Evolutionary conservation across 2,888 invertebrate genomes (phyloP).

Genomic region (Clunio marinus): DNA sequence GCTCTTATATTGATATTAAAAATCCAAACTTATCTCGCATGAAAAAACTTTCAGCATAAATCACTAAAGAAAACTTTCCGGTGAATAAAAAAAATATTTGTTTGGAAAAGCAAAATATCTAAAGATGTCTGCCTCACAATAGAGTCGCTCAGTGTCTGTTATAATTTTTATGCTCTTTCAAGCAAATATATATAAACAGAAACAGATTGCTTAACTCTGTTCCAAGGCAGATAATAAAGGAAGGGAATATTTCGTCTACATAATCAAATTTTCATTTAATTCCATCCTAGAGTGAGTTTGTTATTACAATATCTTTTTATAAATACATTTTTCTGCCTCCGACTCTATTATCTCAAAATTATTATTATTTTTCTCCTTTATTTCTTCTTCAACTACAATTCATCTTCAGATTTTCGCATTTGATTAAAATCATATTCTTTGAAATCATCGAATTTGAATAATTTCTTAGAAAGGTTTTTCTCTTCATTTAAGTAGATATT

Average conservation of each 20-base stretch:
- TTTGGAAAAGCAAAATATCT: too few species aligned
- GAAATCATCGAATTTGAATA: constrained; percentile 35
- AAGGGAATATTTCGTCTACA: constrained; percentile 4
- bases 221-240: background rate
- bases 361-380: constrained; percentile 14
- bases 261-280: constrained; percentile 13
- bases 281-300: constrained; percentile 18
- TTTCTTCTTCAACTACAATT: constrained; percentile 8
- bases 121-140: background rate
- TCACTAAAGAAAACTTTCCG: too few species aligned
- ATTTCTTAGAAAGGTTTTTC: background rate
- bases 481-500: background rate
- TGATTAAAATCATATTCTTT: constrained; percentile 34
- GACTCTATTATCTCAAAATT: background rate
- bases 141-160: background rate
- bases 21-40: too few species aligned
- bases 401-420: constrained; percentile 13
- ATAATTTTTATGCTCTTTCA: background rate
- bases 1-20: too few species aligned
- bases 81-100: too few species aligned
- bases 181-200: constrained; percentile 1
- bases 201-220: background rate
- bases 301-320: background rate
- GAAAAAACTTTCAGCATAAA: too few species aligned
- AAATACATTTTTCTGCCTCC: too few species aligned